Conservation (phyloP, 2,888 invertebrate species). For the Seira sanloemensis region DNA sequence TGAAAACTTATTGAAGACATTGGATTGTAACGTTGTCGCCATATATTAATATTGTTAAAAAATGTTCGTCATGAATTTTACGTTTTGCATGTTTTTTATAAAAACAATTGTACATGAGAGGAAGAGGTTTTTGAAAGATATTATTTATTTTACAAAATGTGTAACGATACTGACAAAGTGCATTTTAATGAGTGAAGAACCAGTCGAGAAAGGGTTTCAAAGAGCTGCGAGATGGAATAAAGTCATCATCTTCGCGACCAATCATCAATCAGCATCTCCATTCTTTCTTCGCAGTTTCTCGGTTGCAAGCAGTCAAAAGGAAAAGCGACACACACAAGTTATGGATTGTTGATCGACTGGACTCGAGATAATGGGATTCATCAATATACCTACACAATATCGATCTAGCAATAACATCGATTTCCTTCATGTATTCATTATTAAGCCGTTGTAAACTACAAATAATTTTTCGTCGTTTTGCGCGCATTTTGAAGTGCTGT, state of each 20-base stretch:
- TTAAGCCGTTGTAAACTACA: constrained; percentile 1
- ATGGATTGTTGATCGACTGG: background rate
- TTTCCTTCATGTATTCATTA: background rate
- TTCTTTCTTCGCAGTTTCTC: background rate
- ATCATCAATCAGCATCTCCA: background rate
- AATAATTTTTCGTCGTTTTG: constrained; percentile 16
- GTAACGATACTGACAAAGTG: background rate
- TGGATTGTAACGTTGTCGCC: background rate
- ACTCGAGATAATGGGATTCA: background rate
- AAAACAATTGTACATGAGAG: background rate
- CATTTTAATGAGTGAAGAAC: background rate
- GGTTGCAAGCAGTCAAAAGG: no score
- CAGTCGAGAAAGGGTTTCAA: background rate
- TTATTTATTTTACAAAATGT: background rate
- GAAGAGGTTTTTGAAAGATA: background rate
- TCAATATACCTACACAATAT: background rate
- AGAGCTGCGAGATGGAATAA: background rate
- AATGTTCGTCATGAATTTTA: background rate
- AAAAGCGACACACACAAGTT: no score
- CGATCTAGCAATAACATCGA: constrained; percentile 39
- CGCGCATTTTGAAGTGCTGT: constrained; percentile 33
- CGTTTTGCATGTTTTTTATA: background rate
- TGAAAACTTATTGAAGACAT: background rate
- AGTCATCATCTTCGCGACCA: background rate
- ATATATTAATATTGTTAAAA: background rate